Evolutionary conservation across 1,140 invertebrate genomes (phyloP).

Genomic region (Phymastichus coffea): DNA sequence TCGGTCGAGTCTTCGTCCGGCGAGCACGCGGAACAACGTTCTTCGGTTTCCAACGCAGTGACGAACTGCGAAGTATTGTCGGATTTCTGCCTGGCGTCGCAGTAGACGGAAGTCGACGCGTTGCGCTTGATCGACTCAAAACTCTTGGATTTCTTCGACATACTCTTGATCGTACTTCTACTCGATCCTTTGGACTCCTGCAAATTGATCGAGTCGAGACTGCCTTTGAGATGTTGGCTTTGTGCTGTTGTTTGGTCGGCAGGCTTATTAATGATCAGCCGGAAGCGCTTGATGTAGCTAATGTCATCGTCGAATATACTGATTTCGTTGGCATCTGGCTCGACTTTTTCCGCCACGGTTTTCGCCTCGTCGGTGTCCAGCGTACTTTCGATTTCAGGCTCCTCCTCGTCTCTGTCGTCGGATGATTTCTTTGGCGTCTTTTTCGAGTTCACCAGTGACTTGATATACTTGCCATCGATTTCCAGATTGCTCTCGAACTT

Average conservation of each 20-base stretch:
- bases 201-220: conserved; percentile 48
- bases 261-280: conserved; percentile 11
- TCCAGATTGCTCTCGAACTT: conserved; percentile 33
- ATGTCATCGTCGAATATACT: conserved; percentile 11
- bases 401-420: background rate
- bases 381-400: background rate
- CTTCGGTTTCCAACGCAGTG: conserved; percentile 42
- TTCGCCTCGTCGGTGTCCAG: background rate
- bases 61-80: conserved; percentile 41
- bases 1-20: conserved; percentile 43
- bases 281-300: conserved; percentile 19
- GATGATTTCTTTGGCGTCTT: conserved; percentile 35
- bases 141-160: conserved; percentile 53
- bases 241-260: background rate
- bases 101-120: conserved; percentile 18
- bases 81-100: conserved; percentile 31
- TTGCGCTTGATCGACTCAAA: conserved; percentile 50
- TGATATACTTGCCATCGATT: conserved; percentile 51
- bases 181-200: conserved; percentile 26
- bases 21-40: conserved; percentile 50
- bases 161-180: conserved; percentile 30
- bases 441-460: conserved; percentile 48
- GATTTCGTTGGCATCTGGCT: background rate
- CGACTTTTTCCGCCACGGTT: background rate
- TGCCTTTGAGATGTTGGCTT: conserved; percentile 43